These are phyloP conservation scores for Esox niger DNA, from an alignment of 2,113 vertebrate species.

Conservation along the genomic window DNA sequence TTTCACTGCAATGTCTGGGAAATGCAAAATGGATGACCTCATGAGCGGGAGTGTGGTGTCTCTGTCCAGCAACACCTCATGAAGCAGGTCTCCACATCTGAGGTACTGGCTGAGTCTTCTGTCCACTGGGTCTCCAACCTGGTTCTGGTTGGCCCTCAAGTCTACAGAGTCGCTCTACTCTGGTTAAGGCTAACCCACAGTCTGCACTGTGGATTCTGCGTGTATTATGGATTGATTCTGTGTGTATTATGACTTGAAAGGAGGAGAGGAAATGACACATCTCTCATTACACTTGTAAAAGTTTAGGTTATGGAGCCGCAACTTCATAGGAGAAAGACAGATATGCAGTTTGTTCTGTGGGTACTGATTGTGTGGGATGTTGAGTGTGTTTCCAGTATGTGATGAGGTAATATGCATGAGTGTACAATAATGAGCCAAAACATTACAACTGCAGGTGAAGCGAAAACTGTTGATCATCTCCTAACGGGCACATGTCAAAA, in stretches of 20 bases:
- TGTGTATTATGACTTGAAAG: background rate
- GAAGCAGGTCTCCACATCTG: slow-evolving; percentile 52
- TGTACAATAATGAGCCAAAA: too few relatives aligned
- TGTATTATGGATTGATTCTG: background rate
- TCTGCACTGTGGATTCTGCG: too few relatives aligned
- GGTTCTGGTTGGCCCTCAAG: background rate
- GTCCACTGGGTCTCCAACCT: slow-evolving; percentile 33
- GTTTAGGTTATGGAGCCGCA: slow-evolving; percentile 25
- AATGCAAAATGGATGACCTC: slow-evolving; percentile 45
- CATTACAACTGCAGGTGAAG: too few relatives aligned
- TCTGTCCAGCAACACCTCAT: slow-evolving; percentile 67
- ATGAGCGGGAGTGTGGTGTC: slow-evolving; percentile 51
- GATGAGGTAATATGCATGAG: slow-evolving; percentile 4
- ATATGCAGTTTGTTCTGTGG: background rate
- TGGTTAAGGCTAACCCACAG: too few relatives aligned
- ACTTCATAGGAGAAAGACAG: slow-evolving; percentile 14
- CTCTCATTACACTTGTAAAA: slow-evolving; percentile 45
- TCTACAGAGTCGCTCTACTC: slow-evolving; percentile 47
- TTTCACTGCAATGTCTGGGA: background rate
- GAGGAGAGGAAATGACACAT: slow-evolving; percentile 23
- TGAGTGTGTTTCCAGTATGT: background rate
- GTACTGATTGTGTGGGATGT: background rate
- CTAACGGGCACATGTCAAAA: too few relatives aligned
- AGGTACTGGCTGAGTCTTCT: slow-evolving; percentile 30
- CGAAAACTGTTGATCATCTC: too few relatives aligned